Evolutionary conservation across 2,797 vertebrate species (phyloP).

Genomic region (Molossus molossus): DNA sequence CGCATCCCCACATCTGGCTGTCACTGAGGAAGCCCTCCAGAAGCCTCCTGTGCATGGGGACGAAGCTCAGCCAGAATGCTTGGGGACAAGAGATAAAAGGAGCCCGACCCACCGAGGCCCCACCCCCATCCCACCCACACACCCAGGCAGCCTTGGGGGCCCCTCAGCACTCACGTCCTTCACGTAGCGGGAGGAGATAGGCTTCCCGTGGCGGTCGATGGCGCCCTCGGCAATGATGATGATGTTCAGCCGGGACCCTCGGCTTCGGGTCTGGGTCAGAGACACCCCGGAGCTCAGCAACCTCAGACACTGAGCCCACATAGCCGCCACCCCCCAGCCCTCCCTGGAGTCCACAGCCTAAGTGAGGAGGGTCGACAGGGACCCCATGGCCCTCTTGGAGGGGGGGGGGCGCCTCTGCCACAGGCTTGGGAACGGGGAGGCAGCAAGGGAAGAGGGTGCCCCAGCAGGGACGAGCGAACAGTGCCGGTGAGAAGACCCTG

Average conservation of each 20-base stretch:
- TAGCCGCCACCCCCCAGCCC: background rate
- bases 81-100: background rate
- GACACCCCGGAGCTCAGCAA: accelerated
- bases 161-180: conserved; percentile 93
- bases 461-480: accelerated
- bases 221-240: conserved; percentile 97
- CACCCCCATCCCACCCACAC: accelerated
- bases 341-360: background rate
- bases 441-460: too few relatives aligned
- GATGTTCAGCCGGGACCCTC: conserved; percentile 96
- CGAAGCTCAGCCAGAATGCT: background rate
- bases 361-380: background rate
- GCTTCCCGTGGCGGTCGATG: conserved; percentile 92
- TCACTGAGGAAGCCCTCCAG: background rate
- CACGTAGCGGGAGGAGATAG: conserved; percentile 94
- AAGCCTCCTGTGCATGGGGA: background rate
- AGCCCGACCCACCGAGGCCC: background rate
- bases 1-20: too few relatives aligned
- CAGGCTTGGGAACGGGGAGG: background rate
- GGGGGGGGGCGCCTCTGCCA: background rate
- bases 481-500: background rate
- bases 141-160: background rate
- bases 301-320: accelerated
- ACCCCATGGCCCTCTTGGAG: background rate
- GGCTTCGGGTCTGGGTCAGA: conserved; percentile 93